Evolutionary conservation across 2,888 invertebrate species (phyloP).

Genomic region (Sesia bembeciformis): DNA sequence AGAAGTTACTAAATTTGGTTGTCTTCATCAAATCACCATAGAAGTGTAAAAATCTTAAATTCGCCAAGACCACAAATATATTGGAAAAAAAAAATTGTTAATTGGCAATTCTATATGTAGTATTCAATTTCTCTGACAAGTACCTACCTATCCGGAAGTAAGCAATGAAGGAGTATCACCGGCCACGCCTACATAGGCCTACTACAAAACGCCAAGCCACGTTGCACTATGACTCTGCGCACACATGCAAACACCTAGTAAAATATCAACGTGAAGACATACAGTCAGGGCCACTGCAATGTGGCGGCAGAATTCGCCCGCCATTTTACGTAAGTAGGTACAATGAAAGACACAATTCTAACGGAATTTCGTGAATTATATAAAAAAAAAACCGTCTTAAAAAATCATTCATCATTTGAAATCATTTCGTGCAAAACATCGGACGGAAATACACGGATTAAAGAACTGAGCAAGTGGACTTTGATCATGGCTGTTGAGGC

Average conservation of each 20-base stretch:
- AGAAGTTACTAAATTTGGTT: too few species aligned
- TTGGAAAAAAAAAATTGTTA: too few species aligned
- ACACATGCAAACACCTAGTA: slow-evolving; percentile 21
- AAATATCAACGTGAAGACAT: slow-evolving; percentile 17
- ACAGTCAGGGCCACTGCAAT: slow-evolving; percentile 24
- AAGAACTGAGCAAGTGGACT: slow-evolving; percentile 10
- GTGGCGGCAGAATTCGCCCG: slow-evolving; percentile 35
- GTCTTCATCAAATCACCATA: too few species aligned
- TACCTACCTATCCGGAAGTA: too few species aligned
- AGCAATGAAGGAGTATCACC: slow-evolving; percentile 31
- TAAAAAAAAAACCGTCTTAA: not conserved
- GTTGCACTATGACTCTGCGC: slow-evolving; percentile 34
- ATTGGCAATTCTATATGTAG: too few species aligned
- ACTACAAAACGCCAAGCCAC: slow-evolving; percentile 38
- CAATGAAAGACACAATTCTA: not conserved
- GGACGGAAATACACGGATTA: not conserved
- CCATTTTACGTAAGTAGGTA: slow-evolving; percentile 24
- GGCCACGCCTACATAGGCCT: slow-evolving; percentile 44
- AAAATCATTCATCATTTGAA: not conserved
- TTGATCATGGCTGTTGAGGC: slow-evolving; percentile 14
- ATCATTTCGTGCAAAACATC: not conserved
- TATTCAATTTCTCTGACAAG: too few species aligned
- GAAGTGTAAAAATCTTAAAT: too few species aligned
- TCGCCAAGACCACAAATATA: too few species aligned
- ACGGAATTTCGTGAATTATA: not conserved